Percentiles rank a stretch among this genome's conserved stretches.
Conservation (phyloP, 2,113 vertebrate species). For the Varanus komodoensis region DNA sequence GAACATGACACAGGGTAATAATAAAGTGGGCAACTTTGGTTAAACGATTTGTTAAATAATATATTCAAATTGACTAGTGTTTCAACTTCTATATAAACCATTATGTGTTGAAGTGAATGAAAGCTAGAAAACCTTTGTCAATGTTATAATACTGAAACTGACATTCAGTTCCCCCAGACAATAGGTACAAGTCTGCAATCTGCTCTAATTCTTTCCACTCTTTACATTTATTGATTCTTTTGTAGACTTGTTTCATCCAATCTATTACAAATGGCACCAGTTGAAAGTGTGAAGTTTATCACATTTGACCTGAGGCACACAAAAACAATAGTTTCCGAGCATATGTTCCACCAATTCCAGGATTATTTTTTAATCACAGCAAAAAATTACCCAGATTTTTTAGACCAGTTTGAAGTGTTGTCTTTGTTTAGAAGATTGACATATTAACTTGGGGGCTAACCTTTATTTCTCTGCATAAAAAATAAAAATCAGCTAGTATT, state of each 20-base stretch:
- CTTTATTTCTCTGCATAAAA: constrained; percentile 9
- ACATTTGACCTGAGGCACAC: constrained; percentile 75
- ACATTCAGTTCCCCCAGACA: constrained; percentile 86
- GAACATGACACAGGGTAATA: constrained; percentile 36
- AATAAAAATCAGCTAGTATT: constrained; percentile 53
- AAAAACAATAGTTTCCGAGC: constrained; percentile 61
- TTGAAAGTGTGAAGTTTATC: constrained; percentile 81
- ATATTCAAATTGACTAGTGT: constrained; percentile 68
- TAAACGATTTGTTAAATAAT: constrained; percentile 81
- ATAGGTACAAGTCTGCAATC: constrained; percentile 79
- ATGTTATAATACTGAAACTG: constrained; percentile 80
- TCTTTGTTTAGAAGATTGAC: constrained; percentile 67
- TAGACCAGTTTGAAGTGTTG: constrained; percentile 53
- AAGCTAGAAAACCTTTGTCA: constrained; percentile 83
- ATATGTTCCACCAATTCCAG: not conserved
- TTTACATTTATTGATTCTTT: constrained; percentile 87
- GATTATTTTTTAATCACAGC: constrained; percentile 61
- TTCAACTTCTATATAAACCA: constrained; percentile 73
- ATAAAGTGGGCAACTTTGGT: constrained; percentile 71
- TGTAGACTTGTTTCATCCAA: constrained; percentile 80
- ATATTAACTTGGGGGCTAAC: constrained; percentile 69
- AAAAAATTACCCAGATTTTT: constrained; percentile 47
- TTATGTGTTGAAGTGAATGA: constrained; percentile 84
- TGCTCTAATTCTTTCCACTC: constrained; percentile 83
- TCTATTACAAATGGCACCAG: constrained; percentile 76